phyloP scores from a whole-genome alignment of 2,113 vertebrate genomes.

The Cyphomyrus discorhynchus region DNA sequence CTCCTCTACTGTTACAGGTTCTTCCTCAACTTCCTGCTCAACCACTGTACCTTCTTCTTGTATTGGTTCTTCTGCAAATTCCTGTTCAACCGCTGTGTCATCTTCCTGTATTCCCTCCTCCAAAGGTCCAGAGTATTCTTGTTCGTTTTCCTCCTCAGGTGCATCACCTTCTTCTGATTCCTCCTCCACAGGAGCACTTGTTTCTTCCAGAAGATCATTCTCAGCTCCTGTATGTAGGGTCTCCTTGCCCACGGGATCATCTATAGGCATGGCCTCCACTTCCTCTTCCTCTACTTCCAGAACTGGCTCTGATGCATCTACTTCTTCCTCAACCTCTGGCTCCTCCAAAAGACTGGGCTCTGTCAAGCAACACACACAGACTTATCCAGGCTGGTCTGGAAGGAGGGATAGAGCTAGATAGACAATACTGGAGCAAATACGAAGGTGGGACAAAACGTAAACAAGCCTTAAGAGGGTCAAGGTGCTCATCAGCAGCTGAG shows the following conservation, averaged over 20 bases:
- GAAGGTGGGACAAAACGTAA: neutral
- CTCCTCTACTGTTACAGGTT: neutral
- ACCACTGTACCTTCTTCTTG: neutral
- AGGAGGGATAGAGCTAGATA: neutral
- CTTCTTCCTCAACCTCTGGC: neutral
- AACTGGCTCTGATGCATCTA: neutral
- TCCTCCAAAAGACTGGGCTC: neutral
- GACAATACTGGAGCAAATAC: neutral
- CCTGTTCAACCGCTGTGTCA: neutral
- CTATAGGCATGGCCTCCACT: neutral
- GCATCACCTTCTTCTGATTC: neutral
- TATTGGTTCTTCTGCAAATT: neutral
- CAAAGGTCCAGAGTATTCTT: neutral
- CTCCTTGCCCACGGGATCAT: neutral
- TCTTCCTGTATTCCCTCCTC: neutral
- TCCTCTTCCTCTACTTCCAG: conserved; percentile 6
- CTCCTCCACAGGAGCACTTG: neutral
- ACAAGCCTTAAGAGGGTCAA: neutral
- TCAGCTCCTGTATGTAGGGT: neutral
- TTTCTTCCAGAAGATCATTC: neutral
- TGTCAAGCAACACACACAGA: neutral
- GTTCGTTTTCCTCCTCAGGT: neutral
- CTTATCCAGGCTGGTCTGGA: neutral
- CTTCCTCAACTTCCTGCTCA: neutral
- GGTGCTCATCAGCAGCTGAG: neutral